Evolutionary conservation across 2,113 vertebrate species (phyloP).

Genomic region (Passer domesticus): DNA sequence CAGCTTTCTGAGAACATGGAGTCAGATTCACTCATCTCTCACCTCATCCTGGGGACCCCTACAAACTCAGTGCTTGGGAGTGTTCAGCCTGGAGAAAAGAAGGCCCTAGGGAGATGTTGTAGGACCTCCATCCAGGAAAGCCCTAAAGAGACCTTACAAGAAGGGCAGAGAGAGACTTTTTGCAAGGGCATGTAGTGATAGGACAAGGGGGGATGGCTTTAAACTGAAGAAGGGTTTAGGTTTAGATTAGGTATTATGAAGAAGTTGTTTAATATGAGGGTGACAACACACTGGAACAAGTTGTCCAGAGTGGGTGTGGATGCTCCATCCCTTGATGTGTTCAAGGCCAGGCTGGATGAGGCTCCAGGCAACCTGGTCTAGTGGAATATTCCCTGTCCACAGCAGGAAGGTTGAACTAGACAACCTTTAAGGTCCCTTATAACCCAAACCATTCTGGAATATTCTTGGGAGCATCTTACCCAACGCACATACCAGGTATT

Average conservation of each 20-base stretch:
- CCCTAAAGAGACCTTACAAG: not conserved
- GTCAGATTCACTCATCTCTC: too few relatives aligned
- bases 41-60: too few relatives aligned
- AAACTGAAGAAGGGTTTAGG: not conserved
- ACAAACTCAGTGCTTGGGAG: not conserved
- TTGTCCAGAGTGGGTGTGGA: not conserved
- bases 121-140: not conserved
- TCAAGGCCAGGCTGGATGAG: not conserved
- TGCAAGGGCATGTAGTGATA: not conserved
- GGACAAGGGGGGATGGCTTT: not conserved
- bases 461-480: not conserved
- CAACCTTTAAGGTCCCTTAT: not conserved
- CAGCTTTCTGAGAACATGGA: too few relatives aligned
- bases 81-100: not conserved
- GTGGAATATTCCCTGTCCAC: not conserved
- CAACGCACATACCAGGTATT: not conserved
- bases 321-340: too few relatives aligned
- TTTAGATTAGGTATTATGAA: not conserved
- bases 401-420: not conserved
- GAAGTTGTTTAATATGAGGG: not conserved
- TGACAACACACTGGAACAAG: not conserved
- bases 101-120: not conserved
- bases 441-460: not conserved
- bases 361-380: not conserved
- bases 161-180: not conserved